Conservation (phyloP, 2,888 invertebrate genomes). For the Lamellibrachia satsuma region DNA sequence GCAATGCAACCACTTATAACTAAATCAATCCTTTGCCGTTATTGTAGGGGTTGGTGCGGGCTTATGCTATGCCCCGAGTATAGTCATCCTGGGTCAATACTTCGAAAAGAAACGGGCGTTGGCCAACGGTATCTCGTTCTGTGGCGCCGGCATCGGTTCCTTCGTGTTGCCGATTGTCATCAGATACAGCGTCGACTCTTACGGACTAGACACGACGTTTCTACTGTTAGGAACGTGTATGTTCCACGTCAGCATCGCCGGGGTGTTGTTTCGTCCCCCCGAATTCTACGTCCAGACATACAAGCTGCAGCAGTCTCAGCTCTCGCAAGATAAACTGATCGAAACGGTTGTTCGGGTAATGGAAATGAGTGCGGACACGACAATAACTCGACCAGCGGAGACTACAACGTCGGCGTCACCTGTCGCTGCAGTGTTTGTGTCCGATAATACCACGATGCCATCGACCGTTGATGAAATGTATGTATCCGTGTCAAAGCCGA, state of each 20-base stretch:
- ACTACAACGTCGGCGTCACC: slow-evolving; percentile 8
- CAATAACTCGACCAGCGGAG: background rate
- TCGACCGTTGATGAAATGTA: background rate
- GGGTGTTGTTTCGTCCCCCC: background rate
- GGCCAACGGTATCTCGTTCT: background rate
- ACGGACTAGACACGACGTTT: background rate
- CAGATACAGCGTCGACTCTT: background rate
- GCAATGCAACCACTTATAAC: too few species aligned
- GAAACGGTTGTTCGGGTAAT: background rate
- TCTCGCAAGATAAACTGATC: background rate
- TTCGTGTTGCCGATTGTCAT: background rate
- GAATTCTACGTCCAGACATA: background rate
- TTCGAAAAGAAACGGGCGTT: background rate
- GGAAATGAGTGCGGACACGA: background rate
- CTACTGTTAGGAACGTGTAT: background rate
- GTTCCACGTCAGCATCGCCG: background rate
- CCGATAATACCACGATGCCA: background rate
- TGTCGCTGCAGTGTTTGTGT: background rate
- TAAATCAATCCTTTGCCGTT: background rate
- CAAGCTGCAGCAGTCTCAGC: background rate
- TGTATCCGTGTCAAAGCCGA: background rate
- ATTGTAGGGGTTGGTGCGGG: background rate
- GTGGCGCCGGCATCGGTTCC: background rate
- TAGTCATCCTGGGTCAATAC: background rate
- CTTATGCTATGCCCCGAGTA: background rate